A percentile compares a stretch with the other conserved stretches of the same genome.
phyloP scores from a whole-genome alignment of 2,113 vertebrate genomes.

The Pristiophorus japonicus region DNA sequence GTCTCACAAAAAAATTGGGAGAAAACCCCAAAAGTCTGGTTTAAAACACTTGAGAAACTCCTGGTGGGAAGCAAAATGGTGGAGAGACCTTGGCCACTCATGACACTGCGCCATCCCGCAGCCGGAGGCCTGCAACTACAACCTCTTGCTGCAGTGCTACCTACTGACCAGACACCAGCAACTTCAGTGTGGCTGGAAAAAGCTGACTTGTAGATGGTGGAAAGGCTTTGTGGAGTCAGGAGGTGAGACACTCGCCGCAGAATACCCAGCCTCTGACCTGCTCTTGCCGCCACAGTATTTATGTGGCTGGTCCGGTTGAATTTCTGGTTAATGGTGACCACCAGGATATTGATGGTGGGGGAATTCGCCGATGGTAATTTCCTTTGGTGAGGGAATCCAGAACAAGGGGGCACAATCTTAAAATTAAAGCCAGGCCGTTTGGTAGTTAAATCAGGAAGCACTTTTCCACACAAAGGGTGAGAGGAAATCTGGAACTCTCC shows the following conservation, averaged over 20 bases:
- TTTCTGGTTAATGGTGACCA: too few species aligned
- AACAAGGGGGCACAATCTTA: background rate
- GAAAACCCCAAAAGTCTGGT: background rate
- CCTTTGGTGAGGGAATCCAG: background rate
- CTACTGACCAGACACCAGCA: too few species aligned
- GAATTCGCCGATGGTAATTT: background rate
- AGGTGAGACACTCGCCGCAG: too few species aligned
- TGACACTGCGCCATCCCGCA: background rate
- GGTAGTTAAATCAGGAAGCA: background rate
- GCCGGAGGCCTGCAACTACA: background rate
- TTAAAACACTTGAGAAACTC: background rate
- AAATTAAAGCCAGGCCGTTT: background rate
- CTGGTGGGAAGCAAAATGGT: background rate
- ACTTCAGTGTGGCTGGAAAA: too few species aligned
- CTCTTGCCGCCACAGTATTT: too few species aligned
- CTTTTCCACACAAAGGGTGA: background rate
- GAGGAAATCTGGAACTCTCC: background rate
- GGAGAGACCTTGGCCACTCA: background rate
- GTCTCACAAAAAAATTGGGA: background rate
- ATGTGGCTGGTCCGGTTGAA: too few species aligned
- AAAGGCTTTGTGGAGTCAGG: too few species aligned
- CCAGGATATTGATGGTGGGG: too few species aligned
- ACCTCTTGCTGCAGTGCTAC: too few species aligned
- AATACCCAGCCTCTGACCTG: too few species aligned
- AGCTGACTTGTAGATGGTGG: background rate